phyloP scores from a whole-genome alignment of 2,797 vertebrate species.

The Propithecus perrieri region DNA sequence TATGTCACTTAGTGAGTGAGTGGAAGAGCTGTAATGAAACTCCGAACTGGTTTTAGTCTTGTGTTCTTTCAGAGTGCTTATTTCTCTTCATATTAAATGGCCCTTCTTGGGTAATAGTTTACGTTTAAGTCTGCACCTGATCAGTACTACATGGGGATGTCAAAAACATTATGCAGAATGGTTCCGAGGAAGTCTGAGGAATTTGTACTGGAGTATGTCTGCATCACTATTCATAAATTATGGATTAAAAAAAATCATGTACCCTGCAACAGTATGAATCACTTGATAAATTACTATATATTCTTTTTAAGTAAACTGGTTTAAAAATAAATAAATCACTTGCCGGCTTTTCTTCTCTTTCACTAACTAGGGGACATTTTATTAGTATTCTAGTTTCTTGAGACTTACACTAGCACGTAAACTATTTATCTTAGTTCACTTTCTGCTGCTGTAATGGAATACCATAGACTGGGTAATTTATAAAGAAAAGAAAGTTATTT shows the following conservation, averaged over 20 bases:
- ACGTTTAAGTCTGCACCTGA: not conserved
- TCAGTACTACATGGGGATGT: not conserved
- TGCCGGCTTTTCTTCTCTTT: constrained; percentile 46
- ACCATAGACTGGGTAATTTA: not conserved
- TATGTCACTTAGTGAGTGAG: not conserved
- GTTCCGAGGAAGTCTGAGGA: not conserved
- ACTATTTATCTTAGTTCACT: not conserved
- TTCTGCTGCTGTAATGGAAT: not conserved
- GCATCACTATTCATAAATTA: not conserved
- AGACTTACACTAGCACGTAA: constrained; percentile 59
- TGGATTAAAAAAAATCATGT: not conserved
- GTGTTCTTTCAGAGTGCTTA: not conserved
- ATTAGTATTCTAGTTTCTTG: constrained; percentile 18
- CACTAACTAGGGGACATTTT: constrained; percentile 25
- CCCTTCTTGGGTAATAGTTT: not conserved
- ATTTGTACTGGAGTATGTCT: not conserved
- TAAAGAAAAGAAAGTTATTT: not conserved
- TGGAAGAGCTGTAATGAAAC: not conserved
- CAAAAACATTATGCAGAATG: not conserved
- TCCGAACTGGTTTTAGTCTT: not conserved
- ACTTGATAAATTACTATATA: not conserved
- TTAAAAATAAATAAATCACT: constrained; percentile 61
- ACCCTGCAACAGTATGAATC: not conserved
- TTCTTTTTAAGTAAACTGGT: constrained; percentile 2
- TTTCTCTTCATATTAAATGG: not conserved